Conservation (phyloP, 2,113 vertebrate species). For the Menidia beryllina region DNA sequence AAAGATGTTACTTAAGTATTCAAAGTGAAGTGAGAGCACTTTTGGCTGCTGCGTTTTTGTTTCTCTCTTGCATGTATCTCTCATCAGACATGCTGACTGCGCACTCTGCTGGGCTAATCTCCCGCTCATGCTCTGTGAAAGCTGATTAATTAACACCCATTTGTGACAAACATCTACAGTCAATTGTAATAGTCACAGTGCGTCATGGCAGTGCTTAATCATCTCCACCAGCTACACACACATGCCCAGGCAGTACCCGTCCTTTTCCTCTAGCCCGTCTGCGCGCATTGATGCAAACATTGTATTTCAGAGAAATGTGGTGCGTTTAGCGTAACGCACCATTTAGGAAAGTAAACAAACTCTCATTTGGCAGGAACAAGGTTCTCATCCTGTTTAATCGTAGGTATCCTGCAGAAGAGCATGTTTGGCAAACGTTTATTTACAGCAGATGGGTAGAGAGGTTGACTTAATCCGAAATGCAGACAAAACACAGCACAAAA, state of each 20-base stretch:
- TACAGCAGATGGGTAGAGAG: slow-evolving; percentile 52
- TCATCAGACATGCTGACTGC: slow-evolving; percentile 74
- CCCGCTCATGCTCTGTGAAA: slow-evolving; percentile 73
- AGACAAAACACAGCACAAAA: slow-evolving; percentile 42
- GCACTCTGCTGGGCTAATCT: slow-evolving; percentile 73
- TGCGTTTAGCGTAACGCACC: slow-evolving; percentile 2
- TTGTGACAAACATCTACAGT: slow-evolving; percentile 77
- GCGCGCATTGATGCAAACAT: not conserved
- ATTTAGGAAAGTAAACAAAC: slow-evolving; percentile 18
- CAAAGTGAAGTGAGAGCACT: not conserved
- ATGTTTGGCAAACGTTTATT: slow-evolving; percentile 50
- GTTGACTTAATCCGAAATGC: slow-evolving; percentile 49
- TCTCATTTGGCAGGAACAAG: slow-evolving; percentile 4
- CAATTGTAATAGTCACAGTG: slow-evolving; percentile 70
- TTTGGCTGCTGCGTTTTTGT: not conserved
- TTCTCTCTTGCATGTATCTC: slow-evolving; percentile 8
- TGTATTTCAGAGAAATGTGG: not conserved
- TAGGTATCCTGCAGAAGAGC: slow-evolving; percentile 23
- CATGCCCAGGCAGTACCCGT: slow-evolving; percentile 12
- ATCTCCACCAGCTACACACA: slow-evolving; percentile 33
- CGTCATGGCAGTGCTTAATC: slow-evolving; percentile 67
- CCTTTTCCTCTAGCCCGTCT: not conserved
- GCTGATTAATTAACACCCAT: slow-evolving; percentile 79
- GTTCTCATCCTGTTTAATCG: slow-evolving; percentile 19
- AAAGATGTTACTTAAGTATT: not conserved